These are phyloP conservation scores for Psettodes erumei DNA, from an alignment of 2,113 vertebrate species.

Conservation along the genomic window DNA sequence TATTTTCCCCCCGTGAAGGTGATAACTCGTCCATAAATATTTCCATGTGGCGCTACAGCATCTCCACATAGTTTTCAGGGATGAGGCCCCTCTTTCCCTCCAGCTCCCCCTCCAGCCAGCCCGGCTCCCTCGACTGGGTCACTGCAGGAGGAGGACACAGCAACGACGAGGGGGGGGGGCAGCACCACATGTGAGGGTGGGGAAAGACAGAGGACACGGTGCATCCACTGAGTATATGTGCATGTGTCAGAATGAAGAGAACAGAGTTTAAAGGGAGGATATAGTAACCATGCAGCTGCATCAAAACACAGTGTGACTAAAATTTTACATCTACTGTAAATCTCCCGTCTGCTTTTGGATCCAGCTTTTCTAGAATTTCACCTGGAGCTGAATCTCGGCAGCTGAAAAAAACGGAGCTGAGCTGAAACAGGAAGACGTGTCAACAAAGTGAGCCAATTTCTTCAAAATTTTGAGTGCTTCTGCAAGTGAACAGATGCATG, in stretches of 20 bases:
- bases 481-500: background rate
- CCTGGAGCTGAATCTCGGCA: background rate
- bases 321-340: conserved; percentile 19
- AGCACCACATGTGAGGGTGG: conserved; percentile 17
- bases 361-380: background rate
- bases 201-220: conserved; percentile 44
- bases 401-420: conserved; percentile 10
- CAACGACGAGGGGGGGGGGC: conserved; percentile 29
- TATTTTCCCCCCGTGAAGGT: conserved; percentile 16
- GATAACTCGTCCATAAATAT: conserved; percentile 54
- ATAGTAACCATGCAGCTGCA: background rate
- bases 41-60: conserved; percentile 81
- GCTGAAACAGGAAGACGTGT: no score
- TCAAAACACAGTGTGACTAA: background rate
- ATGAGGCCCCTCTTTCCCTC: conserved; percentile 96
- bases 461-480: conserved; percentile 11
- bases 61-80: conserved; percentile 97
- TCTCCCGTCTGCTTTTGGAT: conserved; percentile 3
- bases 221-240: conserved; percentile 32
- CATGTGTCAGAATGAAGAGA: conserved; percentile 28
- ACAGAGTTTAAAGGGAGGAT: conserved; percentile 24
- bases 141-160: conserved; percentile 77
- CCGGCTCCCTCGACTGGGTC: conserved; percentile 90
- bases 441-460: conserved; percentile 32
- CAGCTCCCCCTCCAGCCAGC: conserved; percentile 97